These are phyloP conservation scores for Steinernema hermaphroditum DNA, from an alignment of 2,888 invertebrate genomes.

Conservation along the genomic window DNA sequence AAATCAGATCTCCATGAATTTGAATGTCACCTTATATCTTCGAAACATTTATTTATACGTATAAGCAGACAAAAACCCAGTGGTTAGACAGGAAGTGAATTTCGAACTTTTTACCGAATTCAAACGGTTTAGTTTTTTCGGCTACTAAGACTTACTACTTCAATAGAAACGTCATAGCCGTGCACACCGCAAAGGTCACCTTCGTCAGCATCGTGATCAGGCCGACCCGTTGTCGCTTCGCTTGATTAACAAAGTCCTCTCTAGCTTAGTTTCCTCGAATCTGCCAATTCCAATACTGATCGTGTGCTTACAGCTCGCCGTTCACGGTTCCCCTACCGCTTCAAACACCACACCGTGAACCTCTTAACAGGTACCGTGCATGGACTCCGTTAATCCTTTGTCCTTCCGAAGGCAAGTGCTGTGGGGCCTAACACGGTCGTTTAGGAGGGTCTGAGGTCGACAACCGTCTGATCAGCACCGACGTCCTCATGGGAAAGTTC, in stretches of 20 bases:
- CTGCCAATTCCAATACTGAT: neutral
- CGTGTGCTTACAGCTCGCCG: slow-evolving; percentile 52
- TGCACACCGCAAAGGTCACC: too few relatives aligned
- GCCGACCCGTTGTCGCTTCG: neutral
- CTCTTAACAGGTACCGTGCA: slow-evolving; percentile 54
- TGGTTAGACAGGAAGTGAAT: too few relatives aligned
- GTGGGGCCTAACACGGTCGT: slow-evolving; percentile 1
- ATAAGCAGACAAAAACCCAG: too few relatives aligned
- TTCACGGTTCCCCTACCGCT: slow-evolving; percentile 63
- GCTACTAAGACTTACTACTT: too few relatives aligned
- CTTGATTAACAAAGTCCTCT: slow-evolving; percentile 4
- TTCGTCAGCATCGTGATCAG: too few relatives aligned
- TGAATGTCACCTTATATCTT: too few relatives aligned
- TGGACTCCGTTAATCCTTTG: neutral
- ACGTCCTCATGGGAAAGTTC: slow-evolving; percentile 82
- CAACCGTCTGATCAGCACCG: slow-evolving; percentile 89
- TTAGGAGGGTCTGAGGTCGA: slow-evolving; percentile 49
- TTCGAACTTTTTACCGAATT: too few relatives aligned
- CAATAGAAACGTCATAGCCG: too few relatives aligned
- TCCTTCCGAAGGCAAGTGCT: neutral
- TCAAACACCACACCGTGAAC: slow-evolving; percentile 66
- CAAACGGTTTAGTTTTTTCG: too few relatives aligned
- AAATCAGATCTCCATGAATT: too few relatives aligned
- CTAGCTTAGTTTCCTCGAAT: slow-evolving; percentile 1
- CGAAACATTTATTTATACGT: too few relatives aligned